Base-by-base conservation (phyloP, 2,888 invertebrate species). In the Sepiola atlantica region DNA sequence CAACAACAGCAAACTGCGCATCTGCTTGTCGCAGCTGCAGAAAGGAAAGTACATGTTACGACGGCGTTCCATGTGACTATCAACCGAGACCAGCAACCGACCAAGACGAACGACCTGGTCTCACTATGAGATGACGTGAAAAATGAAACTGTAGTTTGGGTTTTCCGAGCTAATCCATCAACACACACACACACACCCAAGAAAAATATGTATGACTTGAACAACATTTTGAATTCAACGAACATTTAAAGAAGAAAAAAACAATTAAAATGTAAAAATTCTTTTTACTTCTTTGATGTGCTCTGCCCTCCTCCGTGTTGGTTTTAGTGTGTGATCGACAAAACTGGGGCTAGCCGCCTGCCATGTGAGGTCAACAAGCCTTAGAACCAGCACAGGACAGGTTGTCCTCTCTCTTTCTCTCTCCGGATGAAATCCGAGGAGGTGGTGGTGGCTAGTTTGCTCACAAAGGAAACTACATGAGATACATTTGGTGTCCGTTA, bases 41-140 rank as follows among this genome's bases (percentile, higher is more conserved):
- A 98, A 98, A 96, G 99, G 99, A 35, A 99, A 99, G 98, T 98
- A 98, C 97, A 98, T 98, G 45, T 98, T 99, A 96, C 98, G 99
- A 97, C 98, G 99, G 96, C 98, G 99, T 96, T 98, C 99, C 55
- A 96, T 96, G 3, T 96, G 95, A 95, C 92, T 21, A 94, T 20
- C 93, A 93, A 92, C 94, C 18, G 92, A 55, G n/a, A 54, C 28
- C 28, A 24, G n/a, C 54, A 92, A 28, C 21, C 54, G 28, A 54
- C 92, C 35, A 45, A 54, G 92, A n/a, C 45, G 92, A 54, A 28
- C 92, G 54, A 54, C 92, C 45, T 92, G 92, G 92, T 92, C 55
- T 18, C 54, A 92, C 28, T 92, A 92, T 45, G 92, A 92, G 32
- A 45, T 55, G 20, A 92, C 92, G 28, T 92, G 92, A 92, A 92